Percentiles rank a stretch among this genome's conserved stretches.
Evolutionary conservation across 2,797 vertebrate genomes (phyloP).

Genomic region (Rhynchonycteris naso): DNA sequence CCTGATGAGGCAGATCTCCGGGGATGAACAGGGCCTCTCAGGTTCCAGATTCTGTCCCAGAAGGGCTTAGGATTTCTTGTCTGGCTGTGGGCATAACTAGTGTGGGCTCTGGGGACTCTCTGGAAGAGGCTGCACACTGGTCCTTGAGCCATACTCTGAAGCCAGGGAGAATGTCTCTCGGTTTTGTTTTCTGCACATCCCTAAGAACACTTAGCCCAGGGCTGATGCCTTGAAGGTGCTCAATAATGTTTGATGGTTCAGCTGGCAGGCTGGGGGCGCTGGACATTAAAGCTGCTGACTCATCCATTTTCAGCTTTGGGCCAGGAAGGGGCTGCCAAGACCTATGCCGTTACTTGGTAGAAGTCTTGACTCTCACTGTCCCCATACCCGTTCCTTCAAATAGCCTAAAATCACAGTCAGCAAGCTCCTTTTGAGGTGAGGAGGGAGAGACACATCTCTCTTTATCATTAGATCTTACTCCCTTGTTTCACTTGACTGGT

Average conservation of each 20-base stretch:
- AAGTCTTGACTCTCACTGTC: background rate
- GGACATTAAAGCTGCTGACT: background rate
- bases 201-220: background rate
- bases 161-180: background rate
- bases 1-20: background rate
- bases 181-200: background rate
- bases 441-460: background rate
- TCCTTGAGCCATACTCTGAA: background rate
- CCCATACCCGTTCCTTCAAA: background rate
- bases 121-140: background rate
- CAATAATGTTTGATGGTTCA: background rate
- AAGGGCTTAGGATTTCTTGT: background rate
- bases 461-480: background rate
- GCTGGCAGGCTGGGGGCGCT: background rate
- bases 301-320: background rate
- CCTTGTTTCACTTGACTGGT: conserved; percentile 3
- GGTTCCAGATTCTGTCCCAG: background rate
- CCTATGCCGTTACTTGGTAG: background rate
- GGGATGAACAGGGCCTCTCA: background rate
- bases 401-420: background rate
- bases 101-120: background rate
- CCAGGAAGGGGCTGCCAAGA: background rate
- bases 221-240: background rate
- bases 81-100: background rate
- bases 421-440: background rate